Base-by-base conservation (phyloP, 2,113 vertebrate species). In the Chionodraco myersi region DNA sequence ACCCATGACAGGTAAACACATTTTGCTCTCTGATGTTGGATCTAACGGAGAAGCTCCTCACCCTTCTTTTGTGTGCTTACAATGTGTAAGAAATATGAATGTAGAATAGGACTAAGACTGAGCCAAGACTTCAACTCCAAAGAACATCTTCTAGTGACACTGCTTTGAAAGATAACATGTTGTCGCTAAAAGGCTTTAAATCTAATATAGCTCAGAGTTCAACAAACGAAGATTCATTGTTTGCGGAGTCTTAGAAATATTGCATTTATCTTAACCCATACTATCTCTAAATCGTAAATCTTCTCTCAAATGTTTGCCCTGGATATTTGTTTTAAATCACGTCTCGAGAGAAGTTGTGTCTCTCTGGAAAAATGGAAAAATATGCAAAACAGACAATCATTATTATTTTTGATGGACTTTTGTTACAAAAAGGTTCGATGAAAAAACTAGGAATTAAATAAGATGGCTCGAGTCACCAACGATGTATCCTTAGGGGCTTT, bases 1-100 rank as follows among this genome's bases (percentile, higher is more conserved):
- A 96, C 96, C 13, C 96, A 96, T 88, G 97, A 97, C 94, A 97
- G 97, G 96, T 97, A 94, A 95, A 84, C 83, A n/a, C 14, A 45
- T 36, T 74, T 78, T 5, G 12, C 60, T 72, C n/a, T n/a, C 44
- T 5, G n/a, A 48, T 36, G 12, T 36, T 68, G 21, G 18, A 60
- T 69, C 26, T 30, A 30, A 30, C 10, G 7, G 41, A 12, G 54
- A 14, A 49, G 21, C 54, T 34, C 18, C 13, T 26, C 3, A 5
- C 26, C 26, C 26, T 30, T 30, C 26, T 30, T 30, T 30, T 30
- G 26, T 30, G 26, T 30, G 26, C 26, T 3, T 30, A 30, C 26
- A 30, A 5, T 72, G 6, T 48, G 15, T 61, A 41, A 7, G 36
- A 41, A 41, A 41, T 41, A 41, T 41, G 36, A 7, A 1, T 41